Conservation (phyloP, 2,113 vertebrate genomes). For the Anarrhichthys ocellatus region DNA sequence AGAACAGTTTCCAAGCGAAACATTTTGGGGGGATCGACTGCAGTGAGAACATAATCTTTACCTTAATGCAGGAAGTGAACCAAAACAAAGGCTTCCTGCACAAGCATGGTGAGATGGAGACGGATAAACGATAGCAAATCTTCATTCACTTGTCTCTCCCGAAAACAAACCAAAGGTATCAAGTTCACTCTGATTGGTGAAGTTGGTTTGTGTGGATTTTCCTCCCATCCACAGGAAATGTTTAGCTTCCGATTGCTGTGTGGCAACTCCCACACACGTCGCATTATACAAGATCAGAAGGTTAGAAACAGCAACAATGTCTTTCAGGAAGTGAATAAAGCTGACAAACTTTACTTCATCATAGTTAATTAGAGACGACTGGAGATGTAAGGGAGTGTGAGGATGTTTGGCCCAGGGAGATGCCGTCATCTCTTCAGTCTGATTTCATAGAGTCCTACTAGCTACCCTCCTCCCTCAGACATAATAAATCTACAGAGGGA, state of each 20-base stretch:
- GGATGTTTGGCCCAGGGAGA: neutral
- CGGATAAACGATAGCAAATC: neutral
- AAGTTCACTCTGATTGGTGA: neutral
- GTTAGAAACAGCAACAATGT: neutral
- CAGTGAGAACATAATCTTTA: neutral
- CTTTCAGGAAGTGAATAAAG: neutral
- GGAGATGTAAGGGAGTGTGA: neutral
- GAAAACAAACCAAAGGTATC: too few relatives aligned
- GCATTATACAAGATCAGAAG: neutral
- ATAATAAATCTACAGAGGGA: conserved; percentile 27
- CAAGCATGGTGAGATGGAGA: too few relatives aligned
- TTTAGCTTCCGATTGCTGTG: neutral
- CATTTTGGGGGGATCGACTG: neutral
- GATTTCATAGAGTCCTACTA: conserved; percentile 15
- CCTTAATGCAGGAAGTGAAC: too few relatives aligned
- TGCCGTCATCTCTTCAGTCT: neutral
- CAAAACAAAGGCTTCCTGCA: too few relatives aligned
- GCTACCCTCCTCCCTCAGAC: conserved; percentile 12
- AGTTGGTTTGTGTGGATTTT: neutral
- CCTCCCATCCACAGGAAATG: neutral
- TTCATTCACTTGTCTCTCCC: neutral
- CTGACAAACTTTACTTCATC: neutral
- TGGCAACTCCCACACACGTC: neutral
- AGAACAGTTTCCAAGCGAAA: neutral
- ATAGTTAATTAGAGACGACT: conserved; percentile 7